Conservation (phyloP, 2,113 vertebrate genomes). For the Vimba vimba region DNA sequence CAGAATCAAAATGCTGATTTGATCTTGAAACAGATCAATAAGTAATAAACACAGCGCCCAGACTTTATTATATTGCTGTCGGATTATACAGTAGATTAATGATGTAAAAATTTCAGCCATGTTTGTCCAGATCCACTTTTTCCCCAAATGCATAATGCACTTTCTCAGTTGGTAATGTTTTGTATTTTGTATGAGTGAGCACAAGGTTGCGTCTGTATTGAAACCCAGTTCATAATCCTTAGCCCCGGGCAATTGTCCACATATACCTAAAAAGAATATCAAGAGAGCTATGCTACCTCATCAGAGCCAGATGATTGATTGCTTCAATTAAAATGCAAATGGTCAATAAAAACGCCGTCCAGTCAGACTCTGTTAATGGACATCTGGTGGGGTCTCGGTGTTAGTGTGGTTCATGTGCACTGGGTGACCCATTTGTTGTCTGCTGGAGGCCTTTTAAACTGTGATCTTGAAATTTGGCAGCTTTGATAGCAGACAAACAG, state of each 20-base stretch:
- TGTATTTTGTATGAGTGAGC: not conserved
- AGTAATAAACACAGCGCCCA: not conserved
- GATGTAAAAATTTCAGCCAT: conserved; percentile 10
- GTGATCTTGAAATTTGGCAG: conserved; percentile 25
- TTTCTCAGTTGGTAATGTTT: not conserved
- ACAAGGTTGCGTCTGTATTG: not conserved
- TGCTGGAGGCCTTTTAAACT: conserved; percentile 1
- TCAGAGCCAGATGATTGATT: conserved; percentile 20
- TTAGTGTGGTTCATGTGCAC: not conserved
- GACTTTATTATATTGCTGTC: not conserved
- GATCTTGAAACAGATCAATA: conserved; percentile 21
- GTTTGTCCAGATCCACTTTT: not conserved
- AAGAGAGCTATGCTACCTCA: not conserved
- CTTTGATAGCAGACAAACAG: not conserved
- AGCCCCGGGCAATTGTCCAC: not conserved
- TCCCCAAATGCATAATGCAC: not conserved
- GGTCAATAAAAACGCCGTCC: not conserved
- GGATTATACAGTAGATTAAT: not conserved
- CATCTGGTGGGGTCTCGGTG: conserved; percentile 11
- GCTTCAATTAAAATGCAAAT: conserved; percentile 57
- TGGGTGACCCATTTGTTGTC: conserved; percentile 5
- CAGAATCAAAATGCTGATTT: conserved; percentile 32
- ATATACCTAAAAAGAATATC: conserved; percentile 11
- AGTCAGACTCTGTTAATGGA: conserved; percentile 22
- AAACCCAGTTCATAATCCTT: not conserved